Conservation (phyloP, 2,797 vertebrate species). For the Luscinia megarhynchos region DNA sequence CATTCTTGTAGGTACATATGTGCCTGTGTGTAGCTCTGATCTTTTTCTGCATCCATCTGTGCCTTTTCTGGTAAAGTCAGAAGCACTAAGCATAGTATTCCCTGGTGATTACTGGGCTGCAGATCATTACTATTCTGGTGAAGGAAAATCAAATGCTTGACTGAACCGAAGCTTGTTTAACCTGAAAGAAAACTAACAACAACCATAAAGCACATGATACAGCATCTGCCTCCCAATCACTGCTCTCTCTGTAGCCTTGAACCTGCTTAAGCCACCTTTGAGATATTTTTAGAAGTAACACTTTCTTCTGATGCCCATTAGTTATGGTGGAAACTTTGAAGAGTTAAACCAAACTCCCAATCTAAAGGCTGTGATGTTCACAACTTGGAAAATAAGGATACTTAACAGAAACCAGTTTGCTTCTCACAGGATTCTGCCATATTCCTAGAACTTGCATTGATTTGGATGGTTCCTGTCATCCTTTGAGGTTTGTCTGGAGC, state of each 20-base stretch:
- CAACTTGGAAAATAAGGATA: neutral
- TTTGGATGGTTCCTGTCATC: neutral
- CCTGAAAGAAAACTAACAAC: slow-evolving; percentile 41
- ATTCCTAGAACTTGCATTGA: neutral
- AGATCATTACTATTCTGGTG: slow-evolving; percentile 33
- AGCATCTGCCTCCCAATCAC: neutral
- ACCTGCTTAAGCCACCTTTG: neutral
- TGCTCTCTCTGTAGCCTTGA: neutral
- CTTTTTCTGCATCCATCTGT: slow-evolving; percentile 16
- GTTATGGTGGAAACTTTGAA: neutral
- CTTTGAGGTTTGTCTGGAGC: neutral
- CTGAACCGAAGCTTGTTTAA: slow-evolving; percentile 32
- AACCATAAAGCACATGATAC: neutral
- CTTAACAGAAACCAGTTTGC: neutral
- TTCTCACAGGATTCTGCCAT: neutral
- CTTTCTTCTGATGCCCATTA: neutral
- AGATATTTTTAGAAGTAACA: neutral
- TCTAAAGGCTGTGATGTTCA: neutral
- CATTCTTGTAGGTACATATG: neutral
- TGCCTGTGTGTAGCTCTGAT: neutral
- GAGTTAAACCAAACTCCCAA: neutral
- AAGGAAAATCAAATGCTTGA: slow-evolving; percentile 58
- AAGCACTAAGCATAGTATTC: neutral
- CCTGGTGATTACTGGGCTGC: slow-evolving; percentile 15
- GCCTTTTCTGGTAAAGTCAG: slow-evolving; percentile 19